phyloP scores from a whole-genome alignment of 1,140 invertebrate species.

The Cydia splendana region DNA sequence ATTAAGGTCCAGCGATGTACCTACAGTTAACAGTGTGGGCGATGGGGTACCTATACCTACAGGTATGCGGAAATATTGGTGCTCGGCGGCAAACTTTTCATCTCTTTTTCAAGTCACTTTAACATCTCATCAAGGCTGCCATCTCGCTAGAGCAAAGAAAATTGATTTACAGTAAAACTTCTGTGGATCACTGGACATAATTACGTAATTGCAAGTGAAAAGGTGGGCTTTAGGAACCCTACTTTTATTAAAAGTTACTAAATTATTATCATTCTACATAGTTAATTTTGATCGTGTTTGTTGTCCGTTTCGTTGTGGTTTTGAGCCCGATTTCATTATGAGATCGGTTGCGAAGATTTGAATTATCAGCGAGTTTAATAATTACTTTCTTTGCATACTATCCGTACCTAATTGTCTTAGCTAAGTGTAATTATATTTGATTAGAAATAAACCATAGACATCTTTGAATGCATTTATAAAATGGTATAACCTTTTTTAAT shows the following conservation, averaged over 20 bases:
- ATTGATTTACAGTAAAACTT: slow-evolving; percentile 43
- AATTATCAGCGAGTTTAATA: slow-evolving; percentile 15
- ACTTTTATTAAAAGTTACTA: too few relatives aligned
- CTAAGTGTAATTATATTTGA: too few relatives aligned
- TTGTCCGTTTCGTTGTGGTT: not conserved
- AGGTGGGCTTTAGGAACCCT: too few relatives aligned
- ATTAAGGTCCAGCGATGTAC: too few relatives aligned
- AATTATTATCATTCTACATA: not conserved
- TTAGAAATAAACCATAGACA: too few relatives aligned
- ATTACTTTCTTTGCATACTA: not conserved
- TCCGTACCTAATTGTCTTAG: too few relatives aligned
- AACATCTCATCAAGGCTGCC: slow-evolving; percentile 39
- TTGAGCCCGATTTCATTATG: slow-evolving; percentile 1
- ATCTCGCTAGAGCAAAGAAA: slow-evolving; percentile 25
- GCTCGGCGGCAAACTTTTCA: slow-evolving; percentile 32
- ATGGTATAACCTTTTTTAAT: too few relatives aligned
- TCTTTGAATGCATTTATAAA: too few relatives aligned
- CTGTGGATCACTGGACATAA: slow-evolving; percentile 39
- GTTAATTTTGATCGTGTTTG: not conserved
- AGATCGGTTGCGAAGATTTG: slow-evolving; percentile 30
- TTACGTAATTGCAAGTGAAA: too few relatives aligned
- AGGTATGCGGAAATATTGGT: slow-evolving; percentile 6
- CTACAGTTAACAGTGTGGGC: not conserved
- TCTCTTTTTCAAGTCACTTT: slow-evolving; percentile 36
- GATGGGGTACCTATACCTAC: too few relatives aligned